These are phyloP conservation scores for Aphodius granarius DNA, from an alignment of 2,888 invertebrate genomes.

Conservation along the genomic window DNA sequence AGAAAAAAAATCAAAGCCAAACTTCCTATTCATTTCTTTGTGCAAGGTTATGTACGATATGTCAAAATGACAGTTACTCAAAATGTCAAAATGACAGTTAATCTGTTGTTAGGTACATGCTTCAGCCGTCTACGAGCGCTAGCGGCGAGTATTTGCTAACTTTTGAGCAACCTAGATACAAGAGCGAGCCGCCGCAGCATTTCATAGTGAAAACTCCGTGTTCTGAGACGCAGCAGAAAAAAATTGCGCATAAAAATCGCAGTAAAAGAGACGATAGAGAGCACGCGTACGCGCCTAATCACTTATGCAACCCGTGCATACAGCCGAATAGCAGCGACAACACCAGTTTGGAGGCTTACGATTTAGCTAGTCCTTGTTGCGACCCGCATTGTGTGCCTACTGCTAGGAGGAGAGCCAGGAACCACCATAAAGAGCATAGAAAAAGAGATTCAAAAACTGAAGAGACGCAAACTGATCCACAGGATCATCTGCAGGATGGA, in stretches of 20 bases:
- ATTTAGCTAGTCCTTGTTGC: conserved; percentile 83
- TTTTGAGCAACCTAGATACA: conserved; percentile 68
- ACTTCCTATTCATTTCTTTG: too few relatives aligned
- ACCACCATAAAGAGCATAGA: conserved; percentile 63
- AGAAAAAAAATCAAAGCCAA: too few relatives aligned
- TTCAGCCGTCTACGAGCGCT: conserved; percentile 66
- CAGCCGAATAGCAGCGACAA: conserved; percentile 70
- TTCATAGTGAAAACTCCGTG: conserved; percentile 66
- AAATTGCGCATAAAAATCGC: conserved; percentile 34
- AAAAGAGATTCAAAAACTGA: conserved; percentile 53
- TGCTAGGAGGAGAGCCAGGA: conserved; percentile 54
- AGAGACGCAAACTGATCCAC: conserved; percentile 55
- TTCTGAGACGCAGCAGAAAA: conserved; percentile 52
- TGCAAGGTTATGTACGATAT: too few relatives aligned
- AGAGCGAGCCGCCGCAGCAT: conserved; percentile 62
- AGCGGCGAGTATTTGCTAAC: conserved; percentile 75
- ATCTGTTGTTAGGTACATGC: too few relatives aligned
- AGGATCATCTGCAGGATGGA: conserved; percentile 53
- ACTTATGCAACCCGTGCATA: conserved; percentile 73
- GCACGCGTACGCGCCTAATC: conserved; percentile 52
- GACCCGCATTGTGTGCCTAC: conserved; percentile 84
- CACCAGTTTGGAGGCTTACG: conserved; percentile 82
- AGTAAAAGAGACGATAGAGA: conserved; percentile 44
- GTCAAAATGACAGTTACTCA: too few relatives aligned
- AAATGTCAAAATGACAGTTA: too few relatives aligned